Evolutionary conservation across 2,113 vertebrate genomes (phyloP).

Genomic region (Lycocorax pyrrhopterus): DNA sequence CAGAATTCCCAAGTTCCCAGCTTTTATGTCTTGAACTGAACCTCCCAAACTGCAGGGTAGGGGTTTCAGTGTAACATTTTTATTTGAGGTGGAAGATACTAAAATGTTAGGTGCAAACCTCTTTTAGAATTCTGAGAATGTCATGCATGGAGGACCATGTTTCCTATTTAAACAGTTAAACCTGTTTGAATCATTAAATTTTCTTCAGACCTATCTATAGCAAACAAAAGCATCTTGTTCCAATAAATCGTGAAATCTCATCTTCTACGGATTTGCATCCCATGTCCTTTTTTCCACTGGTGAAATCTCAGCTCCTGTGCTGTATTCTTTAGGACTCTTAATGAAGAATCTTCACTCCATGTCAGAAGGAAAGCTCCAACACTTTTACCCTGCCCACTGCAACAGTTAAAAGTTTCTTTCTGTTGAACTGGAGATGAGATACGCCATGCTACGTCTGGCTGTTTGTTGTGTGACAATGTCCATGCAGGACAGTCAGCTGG

Average conservation of each 20-base stretch:
- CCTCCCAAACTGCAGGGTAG: neutral
- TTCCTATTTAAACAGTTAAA: neutral
- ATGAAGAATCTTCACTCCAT: neutral
- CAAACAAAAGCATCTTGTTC: neutral
- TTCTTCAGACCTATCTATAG: neutral
- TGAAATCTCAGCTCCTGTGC: neutral
- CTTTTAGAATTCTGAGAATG: neutral
- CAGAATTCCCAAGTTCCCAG: neutral
- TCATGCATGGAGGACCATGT: neutral
- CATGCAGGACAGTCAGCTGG: neutral
- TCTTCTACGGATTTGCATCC: neutral
- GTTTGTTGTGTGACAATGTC: neutral
- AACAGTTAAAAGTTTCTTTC: neutral
- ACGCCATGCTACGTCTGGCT: neutral
- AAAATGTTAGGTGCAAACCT: neutral
- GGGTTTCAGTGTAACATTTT: neutral
- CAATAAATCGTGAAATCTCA: neutral
- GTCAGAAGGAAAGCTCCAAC: neutral
- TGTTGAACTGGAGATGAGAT: neutral
- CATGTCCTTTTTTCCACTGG: neutral
- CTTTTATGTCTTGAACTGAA: neutral
- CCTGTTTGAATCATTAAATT: neutral
- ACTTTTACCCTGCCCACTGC: neutral
- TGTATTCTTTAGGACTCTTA: neutral
- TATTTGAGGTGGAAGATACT: neutral